Evolutionary conservation across 2,888 invertebrate species (phyloP), one percentile per base, ranked within the genome.

Genomic region (Ophion ventricosus): DNA sequence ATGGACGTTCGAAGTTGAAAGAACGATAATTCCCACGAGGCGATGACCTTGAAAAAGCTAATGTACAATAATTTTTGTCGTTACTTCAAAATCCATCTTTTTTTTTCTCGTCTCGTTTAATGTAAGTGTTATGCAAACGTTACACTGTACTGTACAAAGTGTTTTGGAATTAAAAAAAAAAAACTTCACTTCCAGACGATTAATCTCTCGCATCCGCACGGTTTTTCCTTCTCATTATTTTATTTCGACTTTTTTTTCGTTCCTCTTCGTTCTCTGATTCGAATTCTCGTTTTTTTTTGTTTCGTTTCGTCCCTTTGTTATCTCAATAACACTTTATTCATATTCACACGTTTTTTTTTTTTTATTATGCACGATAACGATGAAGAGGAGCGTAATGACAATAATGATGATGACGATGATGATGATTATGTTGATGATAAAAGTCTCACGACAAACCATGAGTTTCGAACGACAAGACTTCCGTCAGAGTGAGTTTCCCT

Each of bases 191-290:
- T 66, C 77, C 77, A 84, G 56, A 85, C 57, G 79, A 78, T 75
- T 76, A 72, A 84, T 70, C 84, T 87, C 88, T 87, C 80, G 84
- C 87, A 86, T 86, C 88, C 85, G 85, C 87, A 88, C 84, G 87
- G 82, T 73, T 64, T 64, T 70, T 70, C 5, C 3, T n/a, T 20
- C 54, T 54, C 49, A 8, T 66, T 73, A 26, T 20, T 61, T n/a
- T n/a, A 35, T 26, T 73, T 43, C 29, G 17, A 20, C 72, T 70
- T 80, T 76, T n/a, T 40, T 66, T 54, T 56, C 40, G 17, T 54
- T 23, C 87, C 84, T 85, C 88, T 67, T 74, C 20, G 10, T 20
- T 69, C 17, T 17, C 49, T 17, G 14, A 49, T 49, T 49, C 49
- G 49, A 49, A 17, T 17, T 17, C 56, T 43, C 49, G n/a, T 67